These are phyloP conservation scores for Variabilichromis moorii DNA, from an alignment of 2,113 vertebrate species.

Conservation along the genomic window DNA sequence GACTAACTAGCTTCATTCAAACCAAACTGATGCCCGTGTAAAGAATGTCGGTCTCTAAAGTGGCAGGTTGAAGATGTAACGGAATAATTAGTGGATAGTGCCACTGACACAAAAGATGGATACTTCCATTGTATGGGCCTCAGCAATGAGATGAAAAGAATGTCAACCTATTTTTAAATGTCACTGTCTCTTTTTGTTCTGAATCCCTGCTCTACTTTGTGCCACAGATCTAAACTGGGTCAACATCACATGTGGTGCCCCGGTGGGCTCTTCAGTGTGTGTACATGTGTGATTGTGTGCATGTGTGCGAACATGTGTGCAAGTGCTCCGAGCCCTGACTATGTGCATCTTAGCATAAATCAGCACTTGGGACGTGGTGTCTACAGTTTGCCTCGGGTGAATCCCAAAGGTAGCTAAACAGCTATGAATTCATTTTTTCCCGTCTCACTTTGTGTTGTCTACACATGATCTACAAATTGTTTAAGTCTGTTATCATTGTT, in stretches of 20 bases:
- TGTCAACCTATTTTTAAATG: slow-evolving; percentile 74
- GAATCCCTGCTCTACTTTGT: slow-evolving; percentile 69
- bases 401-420: slow-evolving; percentile 27
- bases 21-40: background rate
- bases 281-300: slow-evolving; percentile 14
- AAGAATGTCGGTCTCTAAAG: background rate
- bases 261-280: slow-evolving; percentile 51
- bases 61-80: slow-evolving; percentile 17
- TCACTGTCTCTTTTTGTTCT: slow-evolving; percentile 68
- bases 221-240: slow-evolving; percentile 72
- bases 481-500: slow-evolving; percentile 4
- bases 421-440: slow-evolving; percentile 1
- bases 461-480: slow-evolving; percentile 19
- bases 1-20: background rate
- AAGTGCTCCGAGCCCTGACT: slow-evolving; percentile 4
- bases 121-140: slow-evolving; percentile 45
- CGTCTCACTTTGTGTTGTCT: slow-evolving; percentile 14
- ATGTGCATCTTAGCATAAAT: slow-evolving; percentile 6
- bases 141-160: slow-evolving; percentile 63
- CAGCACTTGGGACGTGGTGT: background rate
- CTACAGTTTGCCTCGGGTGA: slow-evolving; percentile 8
- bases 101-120: slow-evolving; percentile 50
- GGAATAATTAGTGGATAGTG: slow-evolving; percentile 46
- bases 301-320: background rate
- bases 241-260: slow-evolving; percentile 68